Evolutionary conservation across 2,113 vertebrate species (phyloP).

Genomic region (Cephalopterus ornatus): DNA sequence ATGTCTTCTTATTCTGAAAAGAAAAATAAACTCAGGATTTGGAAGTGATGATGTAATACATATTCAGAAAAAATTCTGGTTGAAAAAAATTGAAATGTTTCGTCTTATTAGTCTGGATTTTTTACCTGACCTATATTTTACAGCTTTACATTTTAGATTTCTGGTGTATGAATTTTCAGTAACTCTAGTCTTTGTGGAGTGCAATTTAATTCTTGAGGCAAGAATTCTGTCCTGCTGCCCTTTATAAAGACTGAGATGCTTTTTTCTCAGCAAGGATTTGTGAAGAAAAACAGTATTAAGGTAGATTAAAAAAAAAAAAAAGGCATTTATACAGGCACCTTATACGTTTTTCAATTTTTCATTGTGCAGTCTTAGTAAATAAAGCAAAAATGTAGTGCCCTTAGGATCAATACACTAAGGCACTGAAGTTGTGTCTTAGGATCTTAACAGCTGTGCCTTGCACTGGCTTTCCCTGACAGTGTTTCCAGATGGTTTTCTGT

Average conservation of each 20-base stretch:
- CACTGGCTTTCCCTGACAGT: neutral
- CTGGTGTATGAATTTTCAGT: neutral
- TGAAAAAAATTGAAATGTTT: neutral
- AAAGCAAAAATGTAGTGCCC: neutral
- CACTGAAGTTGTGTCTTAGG: neutral
- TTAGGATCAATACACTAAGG: neutral
- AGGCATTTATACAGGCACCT: accelerated
- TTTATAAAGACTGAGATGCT: accelerated
- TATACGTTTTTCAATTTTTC: neutral
- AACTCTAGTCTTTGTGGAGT: neutral
- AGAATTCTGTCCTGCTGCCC: neutral
- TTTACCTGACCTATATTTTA: neutral
- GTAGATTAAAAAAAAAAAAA: neutral
- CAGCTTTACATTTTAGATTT: neutral
- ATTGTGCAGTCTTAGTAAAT: neutral
- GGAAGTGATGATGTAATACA: neutral
- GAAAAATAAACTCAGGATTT: neutral
- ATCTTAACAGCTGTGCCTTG: neutral
- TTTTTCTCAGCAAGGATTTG: neutral
- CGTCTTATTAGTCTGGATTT: neutral
- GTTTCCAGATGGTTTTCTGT: neutral
- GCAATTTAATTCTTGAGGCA: neutral
- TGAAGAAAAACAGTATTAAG: neutral
- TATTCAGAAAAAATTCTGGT: neutral
- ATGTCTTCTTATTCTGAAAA: neutral